Evolutionary conservation across 2,888 invertebrate species (phyloP).

Genomic region (Rotaria sp.): DNA sequence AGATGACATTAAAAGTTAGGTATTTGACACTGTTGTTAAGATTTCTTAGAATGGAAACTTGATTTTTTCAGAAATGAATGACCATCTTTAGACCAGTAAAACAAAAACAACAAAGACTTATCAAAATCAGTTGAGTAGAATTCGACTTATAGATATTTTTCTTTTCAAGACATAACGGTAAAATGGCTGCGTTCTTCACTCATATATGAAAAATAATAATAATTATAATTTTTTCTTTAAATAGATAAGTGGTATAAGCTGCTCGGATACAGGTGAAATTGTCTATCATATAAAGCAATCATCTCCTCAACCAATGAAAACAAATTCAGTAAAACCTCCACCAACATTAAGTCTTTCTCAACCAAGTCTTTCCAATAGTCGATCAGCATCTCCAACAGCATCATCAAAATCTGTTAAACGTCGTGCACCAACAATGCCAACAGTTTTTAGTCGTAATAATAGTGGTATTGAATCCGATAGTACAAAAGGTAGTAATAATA

Average conservation of each 20-base stretch:
- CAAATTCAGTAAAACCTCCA: neutral
- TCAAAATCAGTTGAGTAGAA: too few species aligned
- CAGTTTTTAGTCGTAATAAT: neutral
- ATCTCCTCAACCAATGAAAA: conserved; percentile 7
- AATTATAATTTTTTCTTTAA: neutral
- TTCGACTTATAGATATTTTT: too few species aligned
- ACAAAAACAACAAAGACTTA: too few species aligned
- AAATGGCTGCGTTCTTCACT: too few species aligned
- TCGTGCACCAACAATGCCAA: conserved; percentile 21
- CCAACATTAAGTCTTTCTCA: conserved; percentile 22
- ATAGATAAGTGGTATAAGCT: neutral
- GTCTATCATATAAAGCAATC: conserved; percentile 19
- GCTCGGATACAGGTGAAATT: conserved; percentile 3
- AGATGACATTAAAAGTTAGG: too few species aligned
- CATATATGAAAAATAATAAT: neutral
- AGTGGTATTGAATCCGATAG: neutral
- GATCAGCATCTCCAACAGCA: neutral
- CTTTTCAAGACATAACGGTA: too few species aligned
- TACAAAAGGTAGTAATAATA: neutral
- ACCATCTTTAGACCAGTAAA: too few species aligned
- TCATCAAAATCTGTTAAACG: neutral
- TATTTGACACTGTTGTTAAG: too few species aligned
- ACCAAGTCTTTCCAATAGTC: neutral
- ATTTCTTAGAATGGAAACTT: too few species aligned
- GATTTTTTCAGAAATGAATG: too few species aligned